phyloP scores from a whole-genome alignment of 2,113 vertebrate genomes.

The Penelope pileata region DNA sequence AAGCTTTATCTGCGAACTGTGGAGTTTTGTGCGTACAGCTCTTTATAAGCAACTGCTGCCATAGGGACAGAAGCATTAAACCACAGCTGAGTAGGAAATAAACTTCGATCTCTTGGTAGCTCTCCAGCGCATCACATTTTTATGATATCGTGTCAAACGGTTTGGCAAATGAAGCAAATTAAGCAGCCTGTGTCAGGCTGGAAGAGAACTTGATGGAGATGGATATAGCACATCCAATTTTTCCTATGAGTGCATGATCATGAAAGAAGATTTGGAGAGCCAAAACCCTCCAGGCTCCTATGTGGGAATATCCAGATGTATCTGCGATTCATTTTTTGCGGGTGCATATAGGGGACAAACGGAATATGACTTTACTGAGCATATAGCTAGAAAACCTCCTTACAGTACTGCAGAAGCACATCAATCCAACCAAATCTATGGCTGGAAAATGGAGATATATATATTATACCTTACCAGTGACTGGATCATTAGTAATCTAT shows the following conservation, averaged over 20 bases:
- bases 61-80: slow-evolving; percentile 15
- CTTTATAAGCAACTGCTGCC: slow-evolving; percentile 13
- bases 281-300: background rate
- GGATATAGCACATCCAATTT: background rate
- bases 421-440: background rate
- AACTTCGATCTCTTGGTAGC: slow-evolving; percentile 37
- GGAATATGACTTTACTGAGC: background rate
- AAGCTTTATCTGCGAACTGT: slow-evolving; percentile 32
- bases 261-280: background rate
- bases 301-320: slow-evolving; percentile 4
- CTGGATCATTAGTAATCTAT: background rate
- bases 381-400: background rate
- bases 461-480: background rate
- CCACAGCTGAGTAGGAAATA: slow-evolving; percentile 32
- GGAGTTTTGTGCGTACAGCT: background rate
- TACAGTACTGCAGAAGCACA: background rate
- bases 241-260: background rate
- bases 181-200: slow-evolving; percentile 11
- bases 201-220: background rate
- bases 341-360: background rate
- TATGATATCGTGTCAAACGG: background rate
- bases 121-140: background rate
- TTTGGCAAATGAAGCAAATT: slow-evolving; percentile 48
- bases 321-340: background rate
- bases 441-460: background rate